Evolutionary conservation across 1,140 invertebrate genomes (phyloP).

Genomic region (Metopolophium dirhodum): DNA sequence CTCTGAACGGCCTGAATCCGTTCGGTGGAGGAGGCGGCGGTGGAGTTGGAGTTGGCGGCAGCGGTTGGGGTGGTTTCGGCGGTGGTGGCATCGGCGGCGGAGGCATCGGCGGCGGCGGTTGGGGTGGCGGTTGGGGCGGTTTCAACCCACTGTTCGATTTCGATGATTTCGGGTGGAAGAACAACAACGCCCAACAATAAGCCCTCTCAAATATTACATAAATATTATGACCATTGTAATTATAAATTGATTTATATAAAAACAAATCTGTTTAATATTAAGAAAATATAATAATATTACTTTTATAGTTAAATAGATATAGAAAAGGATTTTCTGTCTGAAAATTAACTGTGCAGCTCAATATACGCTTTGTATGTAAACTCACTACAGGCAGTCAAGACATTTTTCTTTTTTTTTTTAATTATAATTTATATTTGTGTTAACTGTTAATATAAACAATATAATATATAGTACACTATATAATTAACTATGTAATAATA

Average conservation of each 20-base stretch:
- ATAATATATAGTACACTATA: too few species aligned
- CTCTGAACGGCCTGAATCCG: neutral
- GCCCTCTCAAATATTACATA: neutral
- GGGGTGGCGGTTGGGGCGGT: neutral
- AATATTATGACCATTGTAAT: neutral
- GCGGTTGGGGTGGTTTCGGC: neutral
- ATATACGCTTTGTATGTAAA: too few species aligned
- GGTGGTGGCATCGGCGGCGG: too few species aligned
- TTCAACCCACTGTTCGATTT: slow-evolving; percentile 24
- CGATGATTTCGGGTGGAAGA: slow-evolving; percentile 23
- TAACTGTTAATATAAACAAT: too few species aligned
- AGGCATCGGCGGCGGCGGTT: neutral
- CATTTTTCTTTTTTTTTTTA: too few species aligned
- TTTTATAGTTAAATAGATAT: too few species aligned
- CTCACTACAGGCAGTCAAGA: too few species aligned
- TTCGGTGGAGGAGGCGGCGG: neutral
- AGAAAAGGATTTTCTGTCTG: too few species aligned
- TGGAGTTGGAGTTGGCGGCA: neutral
- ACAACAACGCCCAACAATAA: slow-evolving; percentile 16
- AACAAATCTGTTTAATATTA: neutral
- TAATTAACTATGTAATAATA: too few species aligned
- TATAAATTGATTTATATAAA: neutral
- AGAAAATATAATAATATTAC: neutral
- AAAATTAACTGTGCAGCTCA: too few species aligned
- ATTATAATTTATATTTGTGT: too few species aligned